Conservation (phyloP, 2,888 invertebrate genomes). For the Meliscaeva auricollis region DNA sequence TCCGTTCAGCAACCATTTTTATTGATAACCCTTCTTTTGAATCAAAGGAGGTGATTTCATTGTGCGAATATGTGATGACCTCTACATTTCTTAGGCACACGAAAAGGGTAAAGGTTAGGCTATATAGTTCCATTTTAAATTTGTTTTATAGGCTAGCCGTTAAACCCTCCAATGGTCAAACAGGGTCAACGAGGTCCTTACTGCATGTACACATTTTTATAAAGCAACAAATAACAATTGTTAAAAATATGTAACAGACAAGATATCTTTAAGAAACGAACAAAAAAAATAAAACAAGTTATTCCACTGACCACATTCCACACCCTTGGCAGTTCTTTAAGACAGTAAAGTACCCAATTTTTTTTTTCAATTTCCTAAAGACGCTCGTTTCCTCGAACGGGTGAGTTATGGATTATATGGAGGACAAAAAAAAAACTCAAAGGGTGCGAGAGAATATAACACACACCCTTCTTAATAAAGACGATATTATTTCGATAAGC, state of each 20-base stretch:
- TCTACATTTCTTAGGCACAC: conserved; percentile 61
- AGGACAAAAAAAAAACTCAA: conserved; percentile 13
- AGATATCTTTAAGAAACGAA: conserved; percentile 27
- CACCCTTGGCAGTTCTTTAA: conserved; percentile 24
- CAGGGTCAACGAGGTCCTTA: conserved; percentile 71
- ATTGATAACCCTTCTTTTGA: conserved; percentile 50
- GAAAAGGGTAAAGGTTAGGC: conserved; percentile 75
- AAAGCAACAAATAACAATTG: conserved; percentile 61
- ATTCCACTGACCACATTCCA: conserved; percentile 43
- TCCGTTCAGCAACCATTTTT: conserved; percentile 40
- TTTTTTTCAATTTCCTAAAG: conserved; percentile 37
- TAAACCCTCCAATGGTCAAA: conserved; percentile 69
- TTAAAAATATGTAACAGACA: conserved; percentile 73
- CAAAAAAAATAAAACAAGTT: conserved; percentile 57
- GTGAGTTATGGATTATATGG: conserved; percentile 54
- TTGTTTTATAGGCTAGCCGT: conserved; percentile 53
- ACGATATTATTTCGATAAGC: conserved; percentile 49
- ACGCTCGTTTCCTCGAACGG: conserved; percentile 39
- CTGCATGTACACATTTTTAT: conserved; percentile 43
- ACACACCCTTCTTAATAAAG: conserved; percentile 58
- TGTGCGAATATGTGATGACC: conserved; percentile 59
- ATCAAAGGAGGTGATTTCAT: conserved; percentile 10
- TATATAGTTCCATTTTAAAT: conserved; percentile 43
- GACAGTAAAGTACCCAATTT: background rate
- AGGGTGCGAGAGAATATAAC: conserved; percentile 69